Percentiles rank a stretch among this genome's conserved stretches.
Evolutionary conservation across 2,888 invertebrate species (phyloP).

Genomic region (Sesia apiformis): DNA sequence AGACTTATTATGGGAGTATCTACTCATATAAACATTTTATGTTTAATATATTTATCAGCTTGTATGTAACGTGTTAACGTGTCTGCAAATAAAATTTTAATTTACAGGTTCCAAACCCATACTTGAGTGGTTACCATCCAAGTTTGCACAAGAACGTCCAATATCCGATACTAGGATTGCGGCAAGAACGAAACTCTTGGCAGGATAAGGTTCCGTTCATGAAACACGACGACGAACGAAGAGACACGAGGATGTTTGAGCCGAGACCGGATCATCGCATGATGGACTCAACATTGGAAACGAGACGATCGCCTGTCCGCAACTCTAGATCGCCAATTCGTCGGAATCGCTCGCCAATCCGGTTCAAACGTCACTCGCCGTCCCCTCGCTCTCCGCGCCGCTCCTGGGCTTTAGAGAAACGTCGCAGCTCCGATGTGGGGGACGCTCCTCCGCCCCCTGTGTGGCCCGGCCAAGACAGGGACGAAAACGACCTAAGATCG

Average conservation of each 20-base stretch:
- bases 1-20: no score
- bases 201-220: constrained; percentile 28
- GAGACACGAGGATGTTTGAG: constrained; percentile 22
- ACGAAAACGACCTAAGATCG: constrained; percentile 12
- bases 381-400: constrained; percentile 53
- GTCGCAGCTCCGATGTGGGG: constrained; percentile 36
- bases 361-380: constrained; percentile 44
- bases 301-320: constrained; percentile 18
- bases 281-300: constrained; percentile 7
- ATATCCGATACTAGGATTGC: constrained; percentile 23
- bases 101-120: constrained; percentile 64
- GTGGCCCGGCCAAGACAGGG: constrained; percentile 41
- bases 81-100: constrained; percentile 45
- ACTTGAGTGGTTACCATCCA: constrained; percentile 53
- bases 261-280: constrained; percentile 14
- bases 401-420: constrained; percentile 60
- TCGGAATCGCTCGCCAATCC: constrained; percentile 43
- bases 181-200: constrained; percentile 29
- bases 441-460: constrained; percentile 52
- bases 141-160: constrained; percentile 30
- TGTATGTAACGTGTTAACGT: no score
- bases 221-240: constrained; percentile 36
- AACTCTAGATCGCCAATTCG: constrained; percentile 43
- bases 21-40: no score
- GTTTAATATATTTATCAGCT: no score